A percentile compares a stretch with the other conserved stretches of the same genome.
Conservation (phyloP, 2,797 vertebrate genomes). For the Sarcoramphus papa region DNA sequence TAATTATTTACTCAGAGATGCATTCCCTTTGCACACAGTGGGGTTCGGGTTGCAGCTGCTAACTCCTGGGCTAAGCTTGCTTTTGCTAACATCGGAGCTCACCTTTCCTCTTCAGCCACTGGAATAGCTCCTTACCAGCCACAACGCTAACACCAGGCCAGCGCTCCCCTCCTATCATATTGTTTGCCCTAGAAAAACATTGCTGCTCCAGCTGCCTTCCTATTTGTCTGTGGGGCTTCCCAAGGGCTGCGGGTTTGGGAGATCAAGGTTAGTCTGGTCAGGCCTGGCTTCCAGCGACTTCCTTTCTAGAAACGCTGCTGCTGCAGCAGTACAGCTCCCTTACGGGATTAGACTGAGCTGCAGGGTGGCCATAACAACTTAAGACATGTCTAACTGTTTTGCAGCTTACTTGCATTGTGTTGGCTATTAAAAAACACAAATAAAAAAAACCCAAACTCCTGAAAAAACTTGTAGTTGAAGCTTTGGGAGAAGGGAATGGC, state of each 20-base stretch:
- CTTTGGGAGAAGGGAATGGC: neutral
- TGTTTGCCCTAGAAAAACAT: neutral
- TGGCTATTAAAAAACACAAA: neutral
- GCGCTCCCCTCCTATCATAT: neutral
- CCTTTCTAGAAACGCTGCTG: neutral
- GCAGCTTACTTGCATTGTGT: neutral
- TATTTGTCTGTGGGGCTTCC: conserved; percentile 34
- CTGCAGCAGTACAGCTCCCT: neutral
- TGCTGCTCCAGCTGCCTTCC: conserved; percentile 11
- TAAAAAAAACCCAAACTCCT: neutral
- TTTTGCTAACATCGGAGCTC: neutral
- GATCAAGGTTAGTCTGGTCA: conserved; percentile 2
- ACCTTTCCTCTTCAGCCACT: neutral
- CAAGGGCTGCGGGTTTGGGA: neutral
- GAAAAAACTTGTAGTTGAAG: neutral
- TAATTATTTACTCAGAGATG: conserved; percentile 15
- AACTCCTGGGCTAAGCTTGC: neutral
- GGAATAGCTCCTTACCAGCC: neutral
- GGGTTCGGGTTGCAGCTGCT: neutral
- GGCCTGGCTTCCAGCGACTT: neutral
- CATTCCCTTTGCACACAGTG: neutral
- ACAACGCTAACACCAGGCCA: neutral
- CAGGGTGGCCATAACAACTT: neutral
- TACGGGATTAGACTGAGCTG: neutral
- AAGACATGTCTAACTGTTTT: neutral